A percentile compares a stretch with the other conserved stretches of the same genome.
phyloP scores from a whole-genome alignment of 2,888 invertebrate species.

The Netelia virgata region DNA sequence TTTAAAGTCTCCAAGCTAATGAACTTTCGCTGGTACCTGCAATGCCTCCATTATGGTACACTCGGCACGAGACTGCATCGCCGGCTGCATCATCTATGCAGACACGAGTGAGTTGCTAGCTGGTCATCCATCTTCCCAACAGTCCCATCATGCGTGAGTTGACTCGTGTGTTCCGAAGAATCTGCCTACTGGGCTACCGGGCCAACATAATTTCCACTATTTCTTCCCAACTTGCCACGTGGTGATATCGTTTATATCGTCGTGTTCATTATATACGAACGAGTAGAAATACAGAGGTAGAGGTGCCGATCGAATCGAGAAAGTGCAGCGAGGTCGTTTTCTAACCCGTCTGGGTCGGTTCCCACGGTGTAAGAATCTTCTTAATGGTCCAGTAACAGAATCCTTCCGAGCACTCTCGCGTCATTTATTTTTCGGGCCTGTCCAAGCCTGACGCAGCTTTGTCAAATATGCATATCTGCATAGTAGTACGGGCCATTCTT shows the following conservation, averaged over 20 bases:
- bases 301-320: constrained; percentile 7
- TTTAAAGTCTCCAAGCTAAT: background rate
- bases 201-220: background rate
- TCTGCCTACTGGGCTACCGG: constrained; percentile 54
- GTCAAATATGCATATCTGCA: constrained; percentile 49
- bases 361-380: constrained; percentile 83
- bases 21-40: background rate
- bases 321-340: constrained; percentile 6
- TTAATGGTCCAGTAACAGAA: constrained; percentile 75
- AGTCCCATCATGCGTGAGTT: constrained; percentile 53
- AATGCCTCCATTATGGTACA: background rate
- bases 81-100: too few relatives aligned
- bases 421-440: constrained; percentile 47
- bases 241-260: background rate
- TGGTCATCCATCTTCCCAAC: constrained; percentile 57
- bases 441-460: constrained; percentile 27
- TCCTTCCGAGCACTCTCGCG: constrained; percentile 16
- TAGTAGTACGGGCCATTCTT: constrained; percentile 4
- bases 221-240: background rate
- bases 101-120: too few relatives aligned
- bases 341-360: constrained; percentile 76
- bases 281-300: background rate
- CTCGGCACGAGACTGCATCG: background rate
- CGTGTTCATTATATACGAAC: too few relatives aligned
- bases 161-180: constrained; percentile 44